Evolutionary conservation across 2,113 vertebrate genomes (phyloP), one percentile per base, ranked within the genome.

Genomic region (Phocoena sinus): DNA sequence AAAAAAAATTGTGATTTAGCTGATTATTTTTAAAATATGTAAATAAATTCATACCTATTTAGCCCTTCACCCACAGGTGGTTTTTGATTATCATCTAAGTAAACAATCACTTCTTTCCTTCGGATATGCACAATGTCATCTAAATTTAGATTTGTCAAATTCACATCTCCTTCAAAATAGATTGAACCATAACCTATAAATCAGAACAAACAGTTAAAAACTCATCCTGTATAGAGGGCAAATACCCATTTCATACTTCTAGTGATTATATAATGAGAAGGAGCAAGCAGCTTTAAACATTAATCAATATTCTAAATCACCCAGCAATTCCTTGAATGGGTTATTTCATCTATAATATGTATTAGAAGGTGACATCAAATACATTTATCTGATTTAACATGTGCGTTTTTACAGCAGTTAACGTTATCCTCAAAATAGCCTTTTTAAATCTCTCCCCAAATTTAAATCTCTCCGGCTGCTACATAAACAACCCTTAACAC

Each of bases 81-180:
- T 58, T 99, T 99, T 2, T 98, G 98, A 4, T 99, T 99, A 50
- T 99, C 99, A 0, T 99, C 99, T 0, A 99, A 99, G 96, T 99
- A 99, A 26, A 99, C 99, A 3, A 99, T 99, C 36, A 99, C 99
- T 97, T 99, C 99, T 98, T 99, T 99, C 33, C 99, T 99, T 70
- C 99, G 99, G 97, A 99, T 99, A 95, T 99, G 99, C 5, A 99
- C 99, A 0, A 99, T 99, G 44, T 99, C 99, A 65, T 99, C 99
- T 8, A 99, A 98, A 95, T 99, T 99, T 77, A 99, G 81, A 89
- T 99, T 99, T 0, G 99, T 99, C 36, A 99, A 95, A 74, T 99
- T 99, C 28, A 99, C 98, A 87, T 99, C 99, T 4, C 99, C 99
- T 63, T 99, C 99, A 10, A 99, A 99, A 98, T 99, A 99, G 93